These are phyloP conservation scores for Trichopria drosophilae DNA, from an alignment of 2,888 invertebrate genomes.

Conservation along the genomic window DNA sequence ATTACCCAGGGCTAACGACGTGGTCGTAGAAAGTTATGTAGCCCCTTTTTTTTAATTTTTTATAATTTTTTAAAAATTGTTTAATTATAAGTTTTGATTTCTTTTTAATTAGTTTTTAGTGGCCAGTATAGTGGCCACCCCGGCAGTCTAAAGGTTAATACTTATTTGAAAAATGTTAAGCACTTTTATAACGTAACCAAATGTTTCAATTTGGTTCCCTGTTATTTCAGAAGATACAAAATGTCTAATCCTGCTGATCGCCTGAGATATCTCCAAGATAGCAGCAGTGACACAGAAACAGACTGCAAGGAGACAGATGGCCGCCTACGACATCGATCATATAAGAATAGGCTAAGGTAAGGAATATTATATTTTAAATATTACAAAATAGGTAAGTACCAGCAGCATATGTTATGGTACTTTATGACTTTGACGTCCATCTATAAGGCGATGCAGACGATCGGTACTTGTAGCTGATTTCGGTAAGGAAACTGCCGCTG, in stretches of 20 bases:
- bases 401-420: slow-evolving; percentile 14
- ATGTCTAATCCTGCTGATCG: slow-evolving; percentile 56
- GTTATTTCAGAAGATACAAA: slow-evolving; percentile 50
- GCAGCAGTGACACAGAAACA: slow-evolving; percentile 81
- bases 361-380: slow-evolving; percentile 21
- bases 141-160: no score
- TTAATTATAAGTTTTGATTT: not conserved
- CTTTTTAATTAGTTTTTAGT: no score
- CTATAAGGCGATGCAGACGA: slow-evolving; percentile 28
- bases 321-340: slow-evolving; percentile 65
- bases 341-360: slow-evolving; percentile 73
- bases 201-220: slow-evolving; percentile 13
- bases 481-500: no score
- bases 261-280: slow-evolving; percentile 62
- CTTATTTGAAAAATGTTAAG: no score
- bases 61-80: slow-evolving; percentile 4
- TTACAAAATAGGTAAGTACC: slow-evolving; percentile 29
- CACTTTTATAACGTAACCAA: not conserved
- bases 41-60: no score
- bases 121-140: no score
- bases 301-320: slow-evolving; percentile 78
- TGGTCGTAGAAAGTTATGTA: no score
- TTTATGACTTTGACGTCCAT: slow-evolving; percentile 20
- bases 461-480: slow-evolving; percentile 31
- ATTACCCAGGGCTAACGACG: no score